Conservation (phyloP, 2,797 vertebrate species). For the Scarus forsteni region DNA sequence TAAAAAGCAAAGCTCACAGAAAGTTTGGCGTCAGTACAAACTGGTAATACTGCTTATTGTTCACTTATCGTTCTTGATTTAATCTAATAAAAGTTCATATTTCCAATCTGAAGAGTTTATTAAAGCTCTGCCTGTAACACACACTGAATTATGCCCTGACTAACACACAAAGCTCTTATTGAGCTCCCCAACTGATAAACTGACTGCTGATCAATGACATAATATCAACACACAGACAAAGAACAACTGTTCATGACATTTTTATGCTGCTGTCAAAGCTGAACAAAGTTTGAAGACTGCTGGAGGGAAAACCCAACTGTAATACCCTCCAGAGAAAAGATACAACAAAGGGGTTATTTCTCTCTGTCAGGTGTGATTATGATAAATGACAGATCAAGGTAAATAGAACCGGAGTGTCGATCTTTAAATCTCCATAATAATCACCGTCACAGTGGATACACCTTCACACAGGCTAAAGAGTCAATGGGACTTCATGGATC, state of each 20-base stretch:
- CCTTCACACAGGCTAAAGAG: constrained; percentile 23
- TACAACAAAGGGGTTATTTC: constrained; percentile 3
- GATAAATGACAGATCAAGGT: constrained; percentile 4
- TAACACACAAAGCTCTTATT: constrained; percentile 19
- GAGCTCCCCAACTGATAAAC: constrained; percentile 48
- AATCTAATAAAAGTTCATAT: constrained; percentile 21
- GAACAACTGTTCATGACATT: background rate
- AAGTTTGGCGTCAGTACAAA: background rate
- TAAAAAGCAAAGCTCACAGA: constrained; percentile 25
- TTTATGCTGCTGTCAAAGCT: constrained; percentile 1
- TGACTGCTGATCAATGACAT: constrained; percentile 24
- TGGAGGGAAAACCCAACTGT: constrained; percentile 7
- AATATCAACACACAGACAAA: constrained; percentile 27
- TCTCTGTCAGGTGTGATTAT: constrained; percentile 1
- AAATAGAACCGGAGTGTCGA: background rate
- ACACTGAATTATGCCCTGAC: constrained; percentile 39
- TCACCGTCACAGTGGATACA: background rate
- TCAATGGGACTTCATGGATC: constrained; percentile 14
- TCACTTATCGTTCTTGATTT: constrained; percentile 13
- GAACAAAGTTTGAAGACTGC: constrained; percentile 9
- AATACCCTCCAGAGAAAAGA: constrained; percentile 16
- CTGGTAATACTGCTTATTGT: background rate
- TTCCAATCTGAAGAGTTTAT: constrained; percentile 28
- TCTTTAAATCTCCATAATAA: constrained; percentile 1
- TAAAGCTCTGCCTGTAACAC: constrained; percentile 6